These are phyloP conservation scores for Sakesphorus luctuosus DNA, from an alignment of 2,113 vertebrate genomes.

Conservation along the genomic window DNA sequence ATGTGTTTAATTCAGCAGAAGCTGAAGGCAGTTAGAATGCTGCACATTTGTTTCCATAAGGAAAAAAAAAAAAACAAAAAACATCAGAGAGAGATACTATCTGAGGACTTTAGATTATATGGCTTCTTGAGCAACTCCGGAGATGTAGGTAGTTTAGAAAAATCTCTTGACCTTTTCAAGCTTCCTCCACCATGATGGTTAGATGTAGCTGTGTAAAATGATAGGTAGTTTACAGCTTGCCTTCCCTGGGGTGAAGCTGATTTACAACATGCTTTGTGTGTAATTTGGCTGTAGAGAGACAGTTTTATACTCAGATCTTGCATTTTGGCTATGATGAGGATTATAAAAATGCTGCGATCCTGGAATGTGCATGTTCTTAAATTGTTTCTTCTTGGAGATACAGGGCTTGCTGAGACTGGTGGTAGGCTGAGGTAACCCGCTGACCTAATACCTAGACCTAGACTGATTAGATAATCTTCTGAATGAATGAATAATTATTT, in stretches of 20 bases:
- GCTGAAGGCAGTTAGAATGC: slow-evolving; percentile 42
- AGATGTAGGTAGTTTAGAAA: slow-evolving; percentile 32
- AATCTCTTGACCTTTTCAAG: slow-evolving; percentile 64
- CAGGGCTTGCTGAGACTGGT: neutral
- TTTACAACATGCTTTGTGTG: slow-evolving; percentile 16
- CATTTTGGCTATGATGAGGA: neutral
- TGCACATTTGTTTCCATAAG: neutral
- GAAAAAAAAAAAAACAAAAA: neutral
- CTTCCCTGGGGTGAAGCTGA: slow-evolving; percentile 52
- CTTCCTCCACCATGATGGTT: slow-evolving; percentile 30
- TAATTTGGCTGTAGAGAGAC: slow-evolving; percentile 33
- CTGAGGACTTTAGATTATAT: neutral
- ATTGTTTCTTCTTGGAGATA: slow-evolving; percentile 14
- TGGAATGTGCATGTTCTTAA: neutral
- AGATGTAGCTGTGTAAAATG: neutral
- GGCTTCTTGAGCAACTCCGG: slow-evolving; percentile 21
- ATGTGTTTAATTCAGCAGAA: slow-evolving; percentile 61
- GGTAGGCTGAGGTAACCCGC: slow-evolving; percentile 6
- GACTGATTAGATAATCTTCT: slow-evolving; percentile 45
- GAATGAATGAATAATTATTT: slow-evolving; percentile 50
- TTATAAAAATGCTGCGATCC: slow-evolving; percentile 25
- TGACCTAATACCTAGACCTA: slow-evolving; percentile 34
- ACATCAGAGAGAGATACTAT: neutral
- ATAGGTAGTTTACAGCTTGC: slow-evolving; percentile 34
- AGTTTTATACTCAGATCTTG: slow-evolving; percentile 45